Base-by-base conservation (phyloP, 2,888 invertebrate species). In the Drosophila hamatofila region DNA sequence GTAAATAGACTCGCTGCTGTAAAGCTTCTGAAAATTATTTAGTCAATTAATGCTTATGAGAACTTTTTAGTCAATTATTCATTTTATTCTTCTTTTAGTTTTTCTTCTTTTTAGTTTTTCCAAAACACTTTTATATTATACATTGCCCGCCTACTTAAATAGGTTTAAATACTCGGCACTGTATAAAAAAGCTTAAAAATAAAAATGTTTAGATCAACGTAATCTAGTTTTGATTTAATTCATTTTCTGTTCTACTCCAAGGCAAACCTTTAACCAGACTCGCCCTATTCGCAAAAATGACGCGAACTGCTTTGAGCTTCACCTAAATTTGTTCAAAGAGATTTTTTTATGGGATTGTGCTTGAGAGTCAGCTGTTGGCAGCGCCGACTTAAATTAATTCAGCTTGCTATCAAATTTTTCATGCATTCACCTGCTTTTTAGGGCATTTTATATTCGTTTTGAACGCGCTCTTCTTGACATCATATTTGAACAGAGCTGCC, bases 401-500 rank as follows among this genome's bases (percentile, higher is more conserved):
- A 21, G 14, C 14, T 49, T 33, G 30, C 14, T 14, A 18, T 18
- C 18, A 30, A 49, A 49, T 49, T 21, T 30, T 12, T 33, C 49
- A 49, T 12, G 12, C 14, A 35, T 52, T 52, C 52, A 52, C 39
- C 39, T 23, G n/a, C 12, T 27, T 48, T 37, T 18, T 2, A 71
- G 62, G 44, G 72, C 37, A 72, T 59, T n/a, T 39, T 21, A 11
- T 21, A 44, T 58, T 71, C 69, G 69, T 30, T 25, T 1, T 33
- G 51, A n/a, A 1, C 7, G 14, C 11, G 14, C 9, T 11, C 21
- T 8, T n/a, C 21, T 18, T 58, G 14, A 18, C 39, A 37, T 23
- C 44, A 57, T 27, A 41, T 21, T 44, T 63, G 42, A 8, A 33
- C 21, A 14, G 39, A 35, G 48, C 46, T 49, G 33, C 51, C 48